Evolutionary conservation across 2,888 invertebrate species (phyloP).

Genomic region (Pharmacophagus antenor): DNA sequence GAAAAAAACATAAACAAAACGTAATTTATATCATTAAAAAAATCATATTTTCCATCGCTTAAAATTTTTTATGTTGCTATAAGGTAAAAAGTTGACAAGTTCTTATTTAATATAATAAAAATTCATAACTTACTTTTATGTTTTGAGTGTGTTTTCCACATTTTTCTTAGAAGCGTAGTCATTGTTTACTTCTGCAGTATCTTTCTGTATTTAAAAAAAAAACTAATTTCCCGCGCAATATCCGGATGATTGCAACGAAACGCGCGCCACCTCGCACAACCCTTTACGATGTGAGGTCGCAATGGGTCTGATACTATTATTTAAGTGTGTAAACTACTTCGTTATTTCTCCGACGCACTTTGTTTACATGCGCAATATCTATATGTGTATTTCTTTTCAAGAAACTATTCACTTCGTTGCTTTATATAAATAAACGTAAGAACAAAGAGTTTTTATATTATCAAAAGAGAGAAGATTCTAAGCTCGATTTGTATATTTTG

Average conservation of each 20-base stretch:
- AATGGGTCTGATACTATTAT: conserved; percentile 30
- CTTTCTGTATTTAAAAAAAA: conserved; percentile 19
- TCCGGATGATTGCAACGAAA: conserved; percentile 46
- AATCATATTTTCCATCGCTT: no score
- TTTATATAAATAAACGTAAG: background rate
- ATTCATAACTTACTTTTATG: conserved; percentile 82
- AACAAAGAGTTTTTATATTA: no score
- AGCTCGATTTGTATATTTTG: no score
- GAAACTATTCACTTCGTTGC: background rate
- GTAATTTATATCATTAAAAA: no score
- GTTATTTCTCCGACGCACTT: conserved; percentile 4
- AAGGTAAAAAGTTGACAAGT: background rate
- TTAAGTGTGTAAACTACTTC: conserved; percentile 6
- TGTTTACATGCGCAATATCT: background rate
- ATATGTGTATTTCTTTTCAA: background rate
- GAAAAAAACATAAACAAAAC: no score
- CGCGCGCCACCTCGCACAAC: conserved; percentile 42
- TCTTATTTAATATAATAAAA: background rate
- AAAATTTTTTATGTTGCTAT: no score
- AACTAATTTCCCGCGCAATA: conserved; percentile 56
- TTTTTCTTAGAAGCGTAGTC: conserved; percentile 83
- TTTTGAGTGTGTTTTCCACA: conserved; percentile 84
- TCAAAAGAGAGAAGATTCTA: no score
- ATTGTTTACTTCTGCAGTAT: conserved; percentile 41
- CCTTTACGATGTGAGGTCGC: conserved; percentile 47